Percentiles rank a stretch among this genome's conserved stretches.
Conservation (phyloP, 1,140 invertebrate genomes). For the Andrena cerasifolii region DNA sequence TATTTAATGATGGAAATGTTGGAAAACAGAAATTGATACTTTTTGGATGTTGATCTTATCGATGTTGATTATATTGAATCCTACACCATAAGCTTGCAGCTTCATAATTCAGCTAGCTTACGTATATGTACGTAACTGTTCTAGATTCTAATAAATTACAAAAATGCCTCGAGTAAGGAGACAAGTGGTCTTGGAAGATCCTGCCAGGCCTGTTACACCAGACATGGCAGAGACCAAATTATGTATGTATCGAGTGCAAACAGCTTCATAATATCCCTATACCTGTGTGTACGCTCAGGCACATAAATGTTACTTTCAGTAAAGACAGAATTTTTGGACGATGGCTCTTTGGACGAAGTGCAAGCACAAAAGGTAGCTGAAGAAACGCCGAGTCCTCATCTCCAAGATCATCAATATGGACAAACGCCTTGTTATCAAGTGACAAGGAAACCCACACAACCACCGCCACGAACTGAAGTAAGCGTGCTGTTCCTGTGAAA, state of each 20-base stretch:
- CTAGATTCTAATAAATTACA: constrained; percentile 58
- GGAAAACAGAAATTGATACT: background rate
- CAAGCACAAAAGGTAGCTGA: constrained; percentile 79
- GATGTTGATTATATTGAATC: background rate
- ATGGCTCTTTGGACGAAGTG: constrained; percentile 77
- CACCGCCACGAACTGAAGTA: constrained; percentile 83
- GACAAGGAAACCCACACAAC: constrained; percentile 82
- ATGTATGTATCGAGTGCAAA: constrained; percentile 67
- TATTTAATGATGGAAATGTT: background rate
- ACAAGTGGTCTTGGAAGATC: constrained; percentile 81
- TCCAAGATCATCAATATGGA: constrained; percentile 92
- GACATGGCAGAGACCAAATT: constrained; percentile 80
- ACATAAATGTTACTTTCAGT: constrained; percentile 60
- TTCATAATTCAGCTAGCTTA: background rate
- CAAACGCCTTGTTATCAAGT: constrained; percentile 90
- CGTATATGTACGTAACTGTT: constrained; percentile 50
- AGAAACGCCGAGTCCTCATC: constrained; percentile 87
- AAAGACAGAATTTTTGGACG: constrained; percentile 80
- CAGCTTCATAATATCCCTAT: background rate
- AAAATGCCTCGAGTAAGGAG: constrained; percentile 80
- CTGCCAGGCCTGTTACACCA: constrained; percentile 80
- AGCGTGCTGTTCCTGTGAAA: no score
- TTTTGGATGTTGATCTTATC: background rate
- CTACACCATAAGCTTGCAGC: background rate
- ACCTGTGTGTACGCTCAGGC: background rate